These are phyloP conservation scores for Cyclura pinguis DNA, from an alignment of 2,797 vertebrate species.

Conservation along the genomic window DNA sequence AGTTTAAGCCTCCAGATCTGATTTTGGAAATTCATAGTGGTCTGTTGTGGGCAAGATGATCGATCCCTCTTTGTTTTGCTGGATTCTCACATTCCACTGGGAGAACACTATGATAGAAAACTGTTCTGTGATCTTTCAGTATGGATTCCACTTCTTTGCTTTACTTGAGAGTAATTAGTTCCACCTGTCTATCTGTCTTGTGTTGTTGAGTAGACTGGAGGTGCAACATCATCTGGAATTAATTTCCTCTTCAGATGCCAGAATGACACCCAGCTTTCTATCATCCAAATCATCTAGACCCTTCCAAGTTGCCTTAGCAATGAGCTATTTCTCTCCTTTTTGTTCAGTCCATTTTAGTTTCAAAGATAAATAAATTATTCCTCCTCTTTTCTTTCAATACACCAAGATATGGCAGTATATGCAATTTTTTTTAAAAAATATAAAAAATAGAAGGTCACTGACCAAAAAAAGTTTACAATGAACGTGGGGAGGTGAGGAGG, in stretches of 20 bases:
- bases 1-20: too few species aligned
- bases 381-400: background rate
- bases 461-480: background rate
- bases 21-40: too few species aligned
- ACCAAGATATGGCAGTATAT: background rate
- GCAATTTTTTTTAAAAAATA: background rate
- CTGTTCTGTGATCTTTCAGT: too few species aligned
- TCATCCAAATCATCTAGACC: conserved; percentile 4
- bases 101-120: too few species aligned
- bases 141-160: background rate
- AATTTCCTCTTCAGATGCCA: background rate
- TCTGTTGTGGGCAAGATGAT: too few species aligned
- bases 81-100: too few species aligned
- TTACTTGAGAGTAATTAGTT: background rate
- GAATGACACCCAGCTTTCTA: conserved; percentile 2
- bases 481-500: too few species aligned
- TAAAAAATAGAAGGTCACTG: conserved; percentile 19
- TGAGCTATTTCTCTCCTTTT: conserved; percentile 21
- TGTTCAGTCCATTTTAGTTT: conserved; percentile 31
- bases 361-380: background rate
- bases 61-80: too few species aligned
- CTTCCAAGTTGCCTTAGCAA: conserved; percentile 33
- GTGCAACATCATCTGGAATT: too few species aligned
- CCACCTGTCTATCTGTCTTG: background rate
- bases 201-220: background rate